Conservation (phyloP, 2,113 vertebrate genomes). For the Neogale vison region DNA sequence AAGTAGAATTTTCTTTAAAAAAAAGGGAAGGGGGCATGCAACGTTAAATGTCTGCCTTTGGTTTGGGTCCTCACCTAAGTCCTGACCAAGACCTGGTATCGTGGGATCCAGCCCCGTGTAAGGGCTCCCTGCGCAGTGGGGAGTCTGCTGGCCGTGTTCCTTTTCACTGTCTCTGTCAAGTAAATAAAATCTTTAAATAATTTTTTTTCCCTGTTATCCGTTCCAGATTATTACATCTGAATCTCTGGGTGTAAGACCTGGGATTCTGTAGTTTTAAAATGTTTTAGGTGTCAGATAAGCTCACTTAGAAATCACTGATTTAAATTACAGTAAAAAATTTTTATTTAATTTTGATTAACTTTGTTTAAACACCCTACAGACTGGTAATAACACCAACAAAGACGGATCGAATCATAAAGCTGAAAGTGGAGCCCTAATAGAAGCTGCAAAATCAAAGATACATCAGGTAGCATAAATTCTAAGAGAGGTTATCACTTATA, state of each 20-base stretch:
- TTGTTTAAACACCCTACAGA: slow-evolving; percentile 80
- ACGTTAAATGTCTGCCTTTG: too few species aligned
- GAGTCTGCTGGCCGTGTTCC: too few species aligned
- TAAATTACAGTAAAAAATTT: neutral
- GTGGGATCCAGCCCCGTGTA: too few species aligned
- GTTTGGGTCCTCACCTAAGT: too few species aligned
- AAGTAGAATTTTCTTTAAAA: neutral
- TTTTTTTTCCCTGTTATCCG: neutral
- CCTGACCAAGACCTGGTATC: too few species aligned
- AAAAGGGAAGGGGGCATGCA: neutral
- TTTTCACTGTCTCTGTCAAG: too few species aligned
- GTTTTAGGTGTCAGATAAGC: neutral
- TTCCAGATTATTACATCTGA: neutral
- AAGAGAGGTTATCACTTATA: neutral
- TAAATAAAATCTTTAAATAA: neutral
- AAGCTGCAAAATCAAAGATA: slow-evolving; percentile 96
- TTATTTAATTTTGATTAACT: neutral
- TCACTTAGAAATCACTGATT: neutral
- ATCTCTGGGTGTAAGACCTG: neutral
- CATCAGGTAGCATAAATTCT: slow-evolving; percentile 89
- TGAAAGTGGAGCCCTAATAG: slow-evolving; percentile 92
- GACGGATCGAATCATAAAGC: slow-evolving; percentile 90
- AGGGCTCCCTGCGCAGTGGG: too few species aligned
- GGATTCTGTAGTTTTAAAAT: neutral
- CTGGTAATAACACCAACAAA: slow-evolving; percentile 88